Evolutionary conservation across 2,113 vertebrate genomes (phyloP).

Genomic region (Ellobius talpinus): DNA sequence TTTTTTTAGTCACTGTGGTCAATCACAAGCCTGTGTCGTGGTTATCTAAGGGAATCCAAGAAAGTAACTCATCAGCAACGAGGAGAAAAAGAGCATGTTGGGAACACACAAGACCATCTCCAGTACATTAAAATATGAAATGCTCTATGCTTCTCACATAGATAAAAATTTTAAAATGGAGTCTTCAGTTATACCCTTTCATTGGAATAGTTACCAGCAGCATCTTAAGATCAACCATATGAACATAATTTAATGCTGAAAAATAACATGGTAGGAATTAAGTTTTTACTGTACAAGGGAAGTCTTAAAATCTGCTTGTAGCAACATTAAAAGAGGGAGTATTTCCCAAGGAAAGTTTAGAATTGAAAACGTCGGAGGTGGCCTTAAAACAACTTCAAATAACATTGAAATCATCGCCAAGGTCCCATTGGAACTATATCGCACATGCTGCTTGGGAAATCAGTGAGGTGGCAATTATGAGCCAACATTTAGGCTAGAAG

Average conservation of each 20-base stretch:
- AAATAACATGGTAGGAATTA: background rate
- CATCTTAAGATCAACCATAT: background rate
- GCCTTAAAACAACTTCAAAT: slow-evolving; percentile 20
- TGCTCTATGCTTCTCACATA: background rate
- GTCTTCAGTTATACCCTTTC: slow-evolving; percentile 30
- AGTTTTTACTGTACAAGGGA: slow-evolving; percentile 17
- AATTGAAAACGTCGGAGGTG: slow-evolving; percentile 26
- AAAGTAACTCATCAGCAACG: background rate
- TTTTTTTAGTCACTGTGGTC: background rate
- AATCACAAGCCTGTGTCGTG: background rate
- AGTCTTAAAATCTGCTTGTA: slow-evolving; percentile 16
- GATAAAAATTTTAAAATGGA: background rate
- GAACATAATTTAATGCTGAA: slow-evolving; percentile 46
- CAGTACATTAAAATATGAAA: background rate
- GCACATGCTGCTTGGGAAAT: background rate
- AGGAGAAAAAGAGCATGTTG: background rate
- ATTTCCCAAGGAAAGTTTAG: background rate
- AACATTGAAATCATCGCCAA: slow-evolving; percentile 9
- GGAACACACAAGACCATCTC: background rate
- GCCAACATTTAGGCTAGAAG: background rate
- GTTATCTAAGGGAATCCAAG: background rate
- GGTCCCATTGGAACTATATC: background rate
- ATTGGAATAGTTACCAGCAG: background rate
- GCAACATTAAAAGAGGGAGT: slow-evolving; percentile 11
- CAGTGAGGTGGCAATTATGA: background rate